Evolutionary conservation across 2,113 vertebrate genomes (phyloP).

Genomic region (Bambusicola thoracicus): DNA sequence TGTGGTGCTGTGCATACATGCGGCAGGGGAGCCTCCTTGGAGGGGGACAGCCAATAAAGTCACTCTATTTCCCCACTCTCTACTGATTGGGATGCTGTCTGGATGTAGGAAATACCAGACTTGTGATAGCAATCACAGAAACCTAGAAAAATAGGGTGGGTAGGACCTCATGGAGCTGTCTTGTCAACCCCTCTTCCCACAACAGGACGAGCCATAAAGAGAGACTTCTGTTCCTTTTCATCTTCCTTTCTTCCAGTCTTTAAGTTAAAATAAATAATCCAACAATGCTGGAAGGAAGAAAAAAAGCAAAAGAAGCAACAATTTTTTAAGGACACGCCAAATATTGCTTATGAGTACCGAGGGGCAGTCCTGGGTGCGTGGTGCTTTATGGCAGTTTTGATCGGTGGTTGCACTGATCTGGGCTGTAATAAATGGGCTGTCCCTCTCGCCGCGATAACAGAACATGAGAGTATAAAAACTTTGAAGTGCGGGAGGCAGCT

Average conservation of each 20-base stretch:
- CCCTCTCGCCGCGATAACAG: slow-evolving; percentile 50
- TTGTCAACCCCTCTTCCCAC: slow-evolving; percentile 37
- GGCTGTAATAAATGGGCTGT: slow-evolving; percentile 64
- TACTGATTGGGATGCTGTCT: neutral
- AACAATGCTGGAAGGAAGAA: neutral
- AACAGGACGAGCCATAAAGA: neutral
- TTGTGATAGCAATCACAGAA: neutral
- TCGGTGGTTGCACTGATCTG: slow-evolving; percentile 37
- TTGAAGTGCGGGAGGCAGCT: slow-evolving; percentile 77
- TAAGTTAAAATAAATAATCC: neutral
- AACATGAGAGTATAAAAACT: slow-evolving; percentile 74
- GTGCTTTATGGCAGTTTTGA: slow-evolving; percentile 17
- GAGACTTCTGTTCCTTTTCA: neutral
- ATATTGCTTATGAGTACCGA: neutral
- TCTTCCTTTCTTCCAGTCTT: neutral
- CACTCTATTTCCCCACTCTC: neutral
- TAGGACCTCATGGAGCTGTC: slow-evolving; percentile 15
- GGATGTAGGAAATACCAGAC: neutral
- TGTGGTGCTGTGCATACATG: neutral
- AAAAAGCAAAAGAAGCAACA: neutral
- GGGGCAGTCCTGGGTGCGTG: neutral
- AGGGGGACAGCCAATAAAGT: neutral
- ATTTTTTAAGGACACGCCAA: neutral
- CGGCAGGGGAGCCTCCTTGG: neutral
- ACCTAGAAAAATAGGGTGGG: neutral